Evolutionary conservation across 2,888 invertebrate species (phyloP).

Genomic region (Drosophila austrosaltans): DNA sequence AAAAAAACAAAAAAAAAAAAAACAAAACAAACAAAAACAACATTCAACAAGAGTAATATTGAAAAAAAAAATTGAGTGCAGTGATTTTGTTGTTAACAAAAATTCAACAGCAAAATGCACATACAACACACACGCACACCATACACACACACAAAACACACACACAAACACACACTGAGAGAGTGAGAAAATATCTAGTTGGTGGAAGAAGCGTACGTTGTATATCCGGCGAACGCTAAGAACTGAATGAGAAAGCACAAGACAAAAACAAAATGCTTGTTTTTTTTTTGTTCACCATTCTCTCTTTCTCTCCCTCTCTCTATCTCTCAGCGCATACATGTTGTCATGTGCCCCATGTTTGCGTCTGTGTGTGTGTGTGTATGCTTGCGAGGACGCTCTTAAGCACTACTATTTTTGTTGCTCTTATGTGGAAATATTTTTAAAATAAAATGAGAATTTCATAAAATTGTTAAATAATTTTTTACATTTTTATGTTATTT

Average conservation of each 20-base stretch:
- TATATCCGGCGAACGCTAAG: constrained; percentile 63
- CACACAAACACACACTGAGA: constrained; percentile 50
- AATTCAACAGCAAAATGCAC: constrained; percentile 11
- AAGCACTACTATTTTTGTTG: background rate
- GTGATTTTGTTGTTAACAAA: constrained; percentile 11
- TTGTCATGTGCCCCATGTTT: background rate
- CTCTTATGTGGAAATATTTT: background rate
- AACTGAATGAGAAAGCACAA: constrained; percentile 36
- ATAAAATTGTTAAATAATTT: background rate
- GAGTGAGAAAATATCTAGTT: constrained; percentile 43
- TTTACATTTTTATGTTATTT: background rate
- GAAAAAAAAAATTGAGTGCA: background rate
- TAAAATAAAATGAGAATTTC: background rate
- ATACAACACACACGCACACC: constrained; percentile 6
- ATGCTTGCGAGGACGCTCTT: background rate
- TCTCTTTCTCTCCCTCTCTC: too few relatives aligned
- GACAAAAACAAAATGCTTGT: too few relatives aligned
- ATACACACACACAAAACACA: constrained; percentile 50
- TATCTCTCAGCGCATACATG: too few relatives aligned
- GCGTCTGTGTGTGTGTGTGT: background rate
- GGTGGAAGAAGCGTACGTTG: constrained; percentile 51
- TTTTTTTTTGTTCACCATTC: too few relatives aligned
- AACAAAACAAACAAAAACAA: background rate
- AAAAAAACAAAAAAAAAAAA: background rate
- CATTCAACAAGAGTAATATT: background rate